Evolutionary conservation across 2,797 vertebrate species (phyloP).

Genomic region (Cryptoprocta ferox): DNA sequence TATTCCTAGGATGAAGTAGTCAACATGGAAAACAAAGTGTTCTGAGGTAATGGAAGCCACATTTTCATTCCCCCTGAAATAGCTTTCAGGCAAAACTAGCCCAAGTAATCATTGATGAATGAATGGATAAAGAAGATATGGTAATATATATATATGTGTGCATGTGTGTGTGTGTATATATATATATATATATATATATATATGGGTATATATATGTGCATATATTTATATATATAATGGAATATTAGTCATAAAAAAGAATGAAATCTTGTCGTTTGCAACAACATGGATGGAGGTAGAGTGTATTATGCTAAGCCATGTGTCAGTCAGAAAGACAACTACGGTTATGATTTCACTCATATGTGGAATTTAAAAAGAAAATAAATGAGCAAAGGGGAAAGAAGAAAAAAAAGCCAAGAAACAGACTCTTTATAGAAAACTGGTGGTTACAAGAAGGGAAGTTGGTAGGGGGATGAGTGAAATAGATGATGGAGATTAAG

Average conservation of each 20-base stretch:
- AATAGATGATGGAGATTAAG: neutral
- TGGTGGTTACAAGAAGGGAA: neutral
- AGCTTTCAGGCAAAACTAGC: neutral
- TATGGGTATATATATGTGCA: neutral
- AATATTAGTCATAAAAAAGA: neutral
- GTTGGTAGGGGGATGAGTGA: neutral
- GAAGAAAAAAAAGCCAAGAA: neutral
- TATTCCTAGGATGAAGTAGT: neutral
- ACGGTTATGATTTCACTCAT: neutral
- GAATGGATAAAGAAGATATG: neutral
- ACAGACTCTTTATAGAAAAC: neutral
- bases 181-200: too few relatives aligned
- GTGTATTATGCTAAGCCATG: neutral
- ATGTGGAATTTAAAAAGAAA: neutral
- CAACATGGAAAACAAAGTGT: neutral
- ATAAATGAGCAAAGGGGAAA: neutral
- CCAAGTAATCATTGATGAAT: neutral
- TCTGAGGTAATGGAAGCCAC: neutral
- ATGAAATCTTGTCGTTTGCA: neutral
- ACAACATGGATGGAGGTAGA: neutral
- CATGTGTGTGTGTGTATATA: too few relatives aligned
- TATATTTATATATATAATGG: neutral
- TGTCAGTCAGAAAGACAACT: neutral
- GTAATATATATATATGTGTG: fast-evolving
- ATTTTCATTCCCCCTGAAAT: neutral